Percentiles rank a stretch among this genome's conserved stretches.
Evolutionary conservation across 1,140 invertebrate species (phyloP).

Genomic region (Drosophila aff.): DNA sequence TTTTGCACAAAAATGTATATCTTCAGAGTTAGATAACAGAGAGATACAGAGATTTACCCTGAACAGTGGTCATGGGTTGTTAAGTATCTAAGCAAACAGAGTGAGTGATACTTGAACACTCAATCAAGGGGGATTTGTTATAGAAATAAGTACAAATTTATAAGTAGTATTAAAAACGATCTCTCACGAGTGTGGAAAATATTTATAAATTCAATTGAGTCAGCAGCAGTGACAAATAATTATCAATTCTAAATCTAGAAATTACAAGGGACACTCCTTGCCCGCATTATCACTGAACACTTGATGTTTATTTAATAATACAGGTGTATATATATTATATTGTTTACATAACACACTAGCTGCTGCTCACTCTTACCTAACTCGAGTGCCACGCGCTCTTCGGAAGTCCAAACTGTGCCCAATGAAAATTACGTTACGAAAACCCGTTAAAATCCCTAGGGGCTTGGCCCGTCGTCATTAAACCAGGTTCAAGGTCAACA

Average conservation of each 20-base stretch:
- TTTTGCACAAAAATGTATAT: conserved; percentile 34
- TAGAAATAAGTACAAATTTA: neutral
- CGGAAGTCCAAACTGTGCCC: conserved; percentile 8
- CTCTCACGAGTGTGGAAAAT: conserved; percentile 3
- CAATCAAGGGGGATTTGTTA: neutral
- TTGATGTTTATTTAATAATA: conserved; percentile 8
- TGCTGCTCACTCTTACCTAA: conserved; percentile 32
- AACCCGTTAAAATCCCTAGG: conserved; percentile 24
- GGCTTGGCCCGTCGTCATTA: conserved; percentile 32
- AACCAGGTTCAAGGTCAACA: conserved; percentile 41
- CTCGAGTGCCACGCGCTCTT: conserved; percentile 33
- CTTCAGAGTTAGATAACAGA: conserved; percentile 31
- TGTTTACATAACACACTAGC: conserved; percentile 35
- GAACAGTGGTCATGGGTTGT: conserved; percentile 42
- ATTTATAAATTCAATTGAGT: conserved; percentile 8
- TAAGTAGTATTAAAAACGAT: conserved; percentile 1
- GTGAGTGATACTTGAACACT: conserved; percentile 23
- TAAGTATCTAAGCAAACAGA: conserved; percentile 34
- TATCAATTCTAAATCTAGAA: conserved; percentile 15
- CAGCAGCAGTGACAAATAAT: neutral
- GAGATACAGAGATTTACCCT: neutral
- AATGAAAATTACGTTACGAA: conserved; percentile 13
- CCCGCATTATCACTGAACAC: conserved; percentile 1
- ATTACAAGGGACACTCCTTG: neutral
- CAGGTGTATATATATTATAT: conserved; percentile 11